Percentiles rank a stretch among this genome's conserved stretches.
phyloP scores from a whole-genome alignment of 2,113 vertebrate species.

The Mesoclemmys tuberculata region DNA sequence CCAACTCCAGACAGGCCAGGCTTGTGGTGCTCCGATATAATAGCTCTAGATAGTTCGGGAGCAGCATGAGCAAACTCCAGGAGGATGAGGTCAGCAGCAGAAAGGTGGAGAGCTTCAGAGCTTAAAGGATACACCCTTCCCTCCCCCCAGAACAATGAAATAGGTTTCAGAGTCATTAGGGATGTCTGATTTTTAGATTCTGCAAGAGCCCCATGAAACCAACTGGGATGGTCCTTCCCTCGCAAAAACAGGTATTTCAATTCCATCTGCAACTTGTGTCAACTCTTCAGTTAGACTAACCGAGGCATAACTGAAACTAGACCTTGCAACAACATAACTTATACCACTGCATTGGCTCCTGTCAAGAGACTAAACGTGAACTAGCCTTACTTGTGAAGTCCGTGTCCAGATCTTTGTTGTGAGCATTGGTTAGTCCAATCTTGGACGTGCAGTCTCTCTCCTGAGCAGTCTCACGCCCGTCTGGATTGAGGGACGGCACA shows the following conservation, averaged over 20 bases:
- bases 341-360: not conserved
- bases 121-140: not conserved
- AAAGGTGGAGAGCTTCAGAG: not conserved
- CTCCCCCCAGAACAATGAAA: not conserved
- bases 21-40: not conserved
- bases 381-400: constrained; percentile 90
- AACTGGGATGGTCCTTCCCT: not conserved
- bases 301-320: not conserved
- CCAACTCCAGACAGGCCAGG: not conserved
- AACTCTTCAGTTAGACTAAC: not conserved
- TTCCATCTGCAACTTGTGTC: not conserved
- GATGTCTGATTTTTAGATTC: not conserved
- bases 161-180: not conserved
- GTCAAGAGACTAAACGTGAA: not conserved
- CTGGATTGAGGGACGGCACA: constrained; percentile 94
- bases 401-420: constrained; percentile 90
- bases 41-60: not conserved
- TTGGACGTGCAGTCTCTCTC: constrained; percentile 90
- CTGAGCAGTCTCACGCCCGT: constrained; percentile 89
- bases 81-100: no score
- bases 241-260: not conserved
- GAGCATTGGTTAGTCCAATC: constrained; percentile 83
- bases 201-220: not conserved
- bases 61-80: no score
- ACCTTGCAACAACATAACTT: rapidly evolving